Base-by-base conservation (phyloP, 2,113 vertebrate species). In the Rattus norvegicus region DNA sequence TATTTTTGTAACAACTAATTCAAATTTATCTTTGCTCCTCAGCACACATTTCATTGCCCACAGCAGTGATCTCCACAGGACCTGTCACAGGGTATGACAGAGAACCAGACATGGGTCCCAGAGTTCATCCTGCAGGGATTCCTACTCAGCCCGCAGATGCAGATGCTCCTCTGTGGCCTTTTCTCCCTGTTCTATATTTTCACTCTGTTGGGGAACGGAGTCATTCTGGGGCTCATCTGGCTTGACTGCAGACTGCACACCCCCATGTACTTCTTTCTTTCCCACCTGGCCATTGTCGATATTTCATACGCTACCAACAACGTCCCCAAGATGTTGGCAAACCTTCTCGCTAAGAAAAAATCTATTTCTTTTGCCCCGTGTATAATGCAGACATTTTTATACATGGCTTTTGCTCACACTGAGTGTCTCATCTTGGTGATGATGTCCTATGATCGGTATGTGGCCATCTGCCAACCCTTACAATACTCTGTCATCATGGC, bases 201-300 rank as follows among this genome's bases (percentile, higher is more conserved):
- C 33, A 96, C 95, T 0, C 39, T 97, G 26, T 36, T 96, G 52
- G 98, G 97, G 16, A 98, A 98, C 0, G 20, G 92, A 3, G 6
- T 92, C 77, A 96, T 98, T n/a, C 59, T 97, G 84, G 91, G 59
- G 5, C 94, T 97, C 75, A 94, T 98, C 92, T 97, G 89, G 33
- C 65, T 96, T 70, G 96, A 93, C 28, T 47, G 84, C 11, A 67
- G 22, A 36, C 92, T 98, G 47, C 97, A 98, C 80, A 98, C 88
- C 17, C 95, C 98, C 24, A 98, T 97, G 98, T 98, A 98, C 90
- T 98, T 97, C 73, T 98, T 98, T 59, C 97, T 98, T 2, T 97
- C 96, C 30, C 97, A 98, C 17, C 56, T 98, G 86, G 96, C 97
- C 67, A 49, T 98, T 0, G 11, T 95, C 0, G 98, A 98, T n/a